Conservation (phyloP, 2,888 invertebrate genomes). For the Dryobota labecula region DNA sequence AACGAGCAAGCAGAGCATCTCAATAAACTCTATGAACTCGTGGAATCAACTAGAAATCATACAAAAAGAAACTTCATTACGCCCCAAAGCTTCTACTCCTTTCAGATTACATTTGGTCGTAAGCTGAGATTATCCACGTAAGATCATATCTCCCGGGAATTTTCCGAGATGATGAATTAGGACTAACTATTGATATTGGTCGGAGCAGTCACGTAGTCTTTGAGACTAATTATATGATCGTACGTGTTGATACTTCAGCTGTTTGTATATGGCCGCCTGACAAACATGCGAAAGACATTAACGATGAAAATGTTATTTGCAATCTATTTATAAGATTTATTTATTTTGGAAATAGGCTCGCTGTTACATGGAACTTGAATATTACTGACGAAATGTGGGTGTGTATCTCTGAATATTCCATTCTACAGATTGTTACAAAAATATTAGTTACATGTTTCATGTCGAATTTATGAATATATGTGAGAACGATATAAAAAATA, state of each 20-base stretch:
- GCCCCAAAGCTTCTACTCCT: slow-evolving; percentile 20
- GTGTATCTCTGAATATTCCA: neutral
- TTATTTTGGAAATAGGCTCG: neutral
- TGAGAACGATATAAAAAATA: too few species aligned
- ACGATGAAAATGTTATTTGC: slow-evolving; percentile 20
- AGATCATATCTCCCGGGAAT: slow-evolving; percentile 20
- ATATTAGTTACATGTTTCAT: too few species aligned
- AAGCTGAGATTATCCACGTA: slow-evolving; percentile 51
- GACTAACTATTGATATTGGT: slow-evolving; percentile 49
- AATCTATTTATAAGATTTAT: slow-evolving; percentile 11
- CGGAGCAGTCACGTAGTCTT: slow-evolving; percentile 41
- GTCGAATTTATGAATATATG: too few species aligned
- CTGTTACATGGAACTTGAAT: neutral
- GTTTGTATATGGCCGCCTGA: slow-evolving; percentile 14
- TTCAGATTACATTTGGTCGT: slow-evolving; percentile 46
- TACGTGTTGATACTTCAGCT: slow-evolving; percentile 29
- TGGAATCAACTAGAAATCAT: slow-evolving; percentile 22
- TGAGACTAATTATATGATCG: slow-evolving; percentile 43
- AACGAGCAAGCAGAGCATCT: neutral
- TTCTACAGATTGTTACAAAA: too few species aligned
- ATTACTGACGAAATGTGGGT: too few species aligned
- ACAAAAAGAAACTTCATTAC: slow-evolving; percentile 26
- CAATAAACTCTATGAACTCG: neutral
- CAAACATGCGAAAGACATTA: slow-evolving; percentile 3
- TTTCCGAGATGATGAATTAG: slow-evolving; percentile 33